Evolutionary conservation across 2,888 invertebrate species (phyloP).

Genomic region (Pseudolycoriella hygida): DNA sequence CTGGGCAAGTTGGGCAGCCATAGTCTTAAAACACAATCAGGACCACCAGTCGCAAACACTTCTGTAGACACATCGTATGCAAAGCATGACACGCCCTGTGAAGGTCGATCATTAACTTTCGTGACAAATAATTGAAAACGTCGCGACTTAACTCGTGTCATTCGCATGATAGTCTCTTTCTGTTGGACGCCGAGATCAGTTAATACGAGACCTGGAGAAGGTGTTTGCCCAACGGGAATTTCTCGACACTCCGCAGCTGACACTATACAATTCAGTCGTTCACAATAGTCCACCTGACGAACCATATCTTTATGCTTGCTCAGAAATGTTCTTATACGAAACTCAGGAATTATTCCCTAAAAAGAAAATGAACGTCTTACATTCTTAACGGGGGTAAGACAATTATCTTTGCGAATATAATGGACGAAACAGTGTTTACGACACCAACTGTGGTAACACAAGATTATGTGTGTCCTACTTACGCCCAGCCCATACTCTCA

Average conservation of each 20-base stretch:
- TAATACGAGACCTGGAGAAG: slow-evolving; percentile 33
- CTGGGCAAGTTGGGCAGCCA: slow-evolving; percentile 68
- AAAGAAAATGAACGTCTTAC: neutral
- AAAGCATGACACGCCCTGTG: slow-evolving; percentile 43
- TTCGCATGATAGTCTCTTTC: slow-evolving; percentile 15
- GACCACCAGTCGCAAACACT: slow-evolving; percentile 50
- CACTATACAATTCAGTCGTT: slow-evolving; percentile 44
- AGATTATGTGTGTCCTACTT: too few relatives aligned
- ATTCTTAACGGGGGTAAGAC: too few relatives aligned
- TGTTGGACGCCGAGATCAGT: slow-evolving; percentile 39
- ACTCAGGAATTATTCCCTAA: slow-evolving; percentile 31
- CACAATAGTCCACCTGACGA: slow-evolving; percentile 49
- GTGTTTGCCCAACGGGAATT: neutral
- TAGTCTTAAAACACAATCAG: slow-evolving; percentile 53
- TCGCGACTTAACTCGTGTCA: neutral
- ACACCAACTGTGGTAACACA: too few relatives aligned
- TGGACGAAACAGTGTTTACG: too few relatives aligned
- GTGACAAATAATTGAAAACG: too few relatives aligned
- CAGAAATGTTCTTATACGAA: slow-evolving; percentile 35
- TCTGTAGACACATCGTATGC: slow-evolving; percentile 39
- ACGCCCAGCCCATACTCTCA: too few relatives aligned
- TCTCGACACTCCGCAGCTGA: slow-evolving; percentile 42
- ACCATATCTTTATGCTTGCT: slow-evolving; percentile 50
- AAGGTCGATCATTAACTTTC: neutral
- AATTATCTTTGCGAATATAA: too few relatives aligned